These are phyloP conservation scores for Boleophthalmus pectinirostris DNA, from an alignment of 2,113 vertebrate genomes.

Conservation along the genomic window DNA sequence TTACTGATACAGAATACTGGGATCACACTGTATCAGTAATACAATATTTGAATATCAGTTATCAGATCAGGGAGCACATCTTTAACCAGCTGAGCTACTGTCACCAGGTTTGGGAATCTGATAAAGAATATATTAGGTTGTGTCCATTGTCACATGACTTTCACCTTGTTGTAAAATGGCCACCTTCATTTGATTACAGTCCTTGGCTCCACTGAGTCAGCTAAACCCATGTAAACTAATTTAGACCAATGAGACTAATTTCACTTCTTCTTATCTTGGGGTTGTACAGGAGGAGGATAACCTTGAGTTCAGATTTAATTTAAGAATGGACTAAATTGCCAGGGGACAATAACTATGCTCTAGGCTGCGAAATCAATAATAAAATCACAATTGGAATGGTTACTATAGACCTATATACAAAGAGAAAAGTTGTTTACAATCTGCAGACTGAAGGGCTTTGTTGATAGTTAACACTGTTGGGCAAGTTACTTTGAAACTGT, in stretches of 20 bases:
- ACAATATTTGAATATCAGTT: background rate
- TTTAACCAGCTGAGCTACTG: background rate
- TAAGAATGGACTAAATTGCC: background rate
- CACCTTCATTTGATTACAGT: background rate
- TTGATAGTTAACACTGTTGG: no score
- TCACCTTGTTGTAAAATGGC: background rate
- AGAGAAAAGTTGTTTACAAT: no score
- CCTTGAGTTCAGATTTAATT: background rate
- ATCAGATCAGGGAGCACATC: background rate
- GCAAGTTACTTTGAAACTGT: no score
- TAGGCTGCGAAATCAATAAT: background rate
- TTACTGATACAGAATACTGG: no score
- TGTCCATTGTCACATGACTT: background rate
- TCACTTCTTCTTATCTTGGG: background rate
- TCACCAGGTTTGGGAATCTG: background rate
- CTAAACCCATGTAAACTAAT: background rate
- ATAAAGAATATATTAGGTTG: background rate
- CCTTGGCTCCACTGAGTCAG: constrained; percentile 3
- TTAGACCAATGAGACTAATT: background rate
- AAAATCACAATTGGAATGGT: background rate
- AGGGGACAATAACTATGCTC: background rate
- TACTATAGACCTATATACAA: no score
- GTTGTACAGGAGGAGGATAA: background rate
- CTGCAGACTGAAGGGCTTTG: no score
- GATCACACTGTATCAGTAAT: no score